phyloP scores from a whole-genome alignment of 2,797 vertebrate genomes.

The Coranthus polyacanthus region DNA sequence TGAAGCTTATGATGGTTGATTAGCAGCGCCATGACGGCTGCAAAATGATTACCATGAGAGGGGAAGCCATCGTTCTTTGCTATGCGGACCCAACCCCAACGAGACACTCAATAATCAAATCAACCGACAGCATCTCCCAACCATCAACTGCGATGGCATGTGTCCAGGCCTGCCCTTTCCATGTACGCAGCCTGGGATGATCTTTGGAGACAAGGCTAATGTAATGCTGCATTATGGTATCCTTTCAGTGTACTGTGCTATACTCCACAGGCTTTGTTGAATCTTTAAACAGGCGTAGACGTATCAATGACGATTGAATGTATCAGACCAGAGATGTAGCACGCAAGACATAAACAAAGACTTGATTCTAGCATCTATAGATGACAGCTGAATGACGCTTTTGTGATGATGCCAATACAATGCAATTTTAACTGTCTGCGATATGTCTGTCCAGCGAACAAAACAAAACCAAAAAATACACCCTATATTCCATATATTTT shows the following conservation, averaged over 20 bases:
- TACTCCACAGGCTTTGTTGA: slow-evolving; percentile 38
- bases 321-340: slow-evolving; percentile 30
- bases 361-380: slow-evolving; percentile 29
- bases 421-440: slow-evolving; percentile 42
- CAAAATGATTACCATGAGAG: slow-evolving; percentile 72
- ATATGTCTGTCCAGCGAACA: slow-evolving; percentile 17
- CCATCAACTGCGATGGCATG: slow-evolving; percentile 84
- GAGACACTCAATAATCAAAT: slow-evolving; percentile 81
- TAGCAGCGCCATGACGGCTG: slow-evolving; percentile 83
- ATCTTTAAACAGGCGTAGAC: slow-evolving; percentile 51
- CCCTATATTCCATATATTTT: slow-evolving; percentile 36
- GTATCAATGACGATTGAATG: slow-evolving; percentile 32
- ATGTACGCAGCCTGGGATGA: slow-evolving; percentile 46
- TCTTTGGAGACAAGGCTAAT: slow-evolving; percentile 50
- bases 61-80: slow-evolving; percentile 47
- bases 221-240: slow-evolving; percentile 34
- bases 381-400: slow-evolving; percentile 62
- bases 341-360: slow-evolving; percentile 45
- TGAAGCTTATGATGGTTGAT: slow-evolving; percentile 86
- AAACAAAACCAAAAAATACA: slow-evolving; percentile 20
- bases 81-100: slow-evolving; percentile 50
- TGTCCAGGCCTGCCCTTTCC: slow-evolving; percentile 65
- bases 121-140: slow-evolving; percentile 81
- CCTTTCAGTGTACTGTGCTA: slow-evolving; percentile 22
- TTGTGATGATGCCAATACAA: slow-evolving; percentile 43